A percentile compares a stretch with the other conserved stretches of the same genome.
These are phyloP conservation scores for Psilanteris sp. DNA, from an alignment of 1,140 invertebrate genomes.

Conservation along the genomic window DNA sequence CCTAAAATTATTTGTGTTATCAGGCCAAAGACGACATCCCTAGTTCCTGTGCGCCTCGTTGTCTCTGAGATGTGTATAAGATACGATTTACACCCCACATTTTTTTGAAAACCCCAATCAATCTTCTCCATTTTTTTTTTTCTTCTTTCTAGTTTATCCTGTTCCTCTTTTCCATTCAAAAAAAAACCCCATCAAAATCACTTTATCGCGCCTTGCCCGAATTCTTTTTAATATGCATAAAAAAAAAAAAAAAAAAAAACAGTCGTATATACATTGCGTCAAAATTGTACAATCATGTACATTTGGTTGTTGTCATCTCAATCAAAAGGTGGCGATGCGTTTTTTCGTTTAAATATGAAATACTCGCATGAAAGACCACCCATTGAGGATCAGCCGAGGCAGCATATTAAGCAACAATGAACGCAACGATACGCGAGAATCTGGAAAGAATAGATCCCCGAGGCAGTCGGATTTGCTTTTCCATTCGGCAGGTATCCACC, in stretches of 20 bases:
- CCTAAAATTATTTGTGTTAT: no score
- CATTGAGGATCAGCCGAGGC: constrained; percentile 53
- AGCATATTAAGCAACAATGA: constrained; percentile 70
- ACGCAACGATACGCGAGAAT: constrained; percentile 66
- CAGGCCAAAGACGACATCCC: no score
- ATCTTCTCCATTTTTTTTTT: no score
- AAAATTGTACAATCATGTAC: constrained; percentile 39
- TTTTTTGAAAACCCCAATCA: no score
- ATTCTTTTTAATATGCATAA: background rate
- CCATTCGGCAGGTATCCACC: constrained; percentile 57
- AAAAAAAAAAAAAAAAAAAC: no score
- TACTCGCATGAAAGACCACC: constrained; percentile 64
- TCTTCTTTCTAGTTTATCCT: no score
- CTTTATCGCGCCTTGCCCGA: background rate
- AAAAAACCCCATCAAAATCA: constrained; percentile 1
- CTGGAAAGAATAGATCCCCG: constrained; percentile 63
- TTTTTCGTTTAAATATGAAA: constrained; percentile 35
- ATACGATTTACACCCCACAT: no score
- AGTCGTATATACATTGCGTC: constrained; percentile 3
- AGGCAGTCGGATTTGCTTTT: constrained; percentile 40
- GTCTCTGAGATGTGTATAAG: no score
- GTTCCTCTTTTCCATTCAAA: no score
- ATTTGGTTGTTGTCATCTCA: constrained; percentile 15
- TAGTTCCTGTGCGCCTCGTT: no score
- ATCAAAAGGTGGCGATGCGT: constrained; percentile 35